Conservation (phyloP, 2,888 invertebrate genomes). For the Eupithecia pulchellata region DNA sequence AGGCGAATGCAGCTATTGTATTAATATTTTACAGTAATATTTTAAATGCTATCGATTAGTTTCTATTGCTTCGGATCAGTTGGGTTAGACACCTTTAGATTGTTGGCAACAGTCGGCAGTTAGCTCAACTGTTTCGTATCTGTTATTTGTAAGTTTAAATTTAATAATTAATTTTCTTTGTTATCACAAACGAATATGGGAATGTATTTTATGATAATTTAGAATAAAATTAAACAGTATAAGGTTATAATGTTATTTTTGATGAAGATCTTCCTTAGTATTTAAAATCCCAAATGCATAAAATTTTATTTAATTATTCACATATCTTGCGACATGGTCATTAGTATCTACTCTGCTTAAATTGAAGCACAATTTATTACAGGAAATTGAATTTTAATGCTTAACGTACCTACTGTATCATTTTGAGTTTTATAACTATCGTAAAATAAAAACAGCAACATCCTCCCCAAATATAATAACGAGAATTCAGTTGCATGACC, state of each 20-base stretch:
- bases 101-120: too few species aligned
- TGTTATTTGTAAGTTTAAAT: too few species aligned
- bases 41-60: too few species aligned
- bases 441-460: background rate
- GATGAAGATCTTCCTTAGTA: background rate
- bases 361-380: background rate
- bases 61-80: too few species aligned
- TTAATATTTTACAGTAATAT: too few species aligned
- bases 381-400: conserved; percentile 7
- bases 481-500: background rate
- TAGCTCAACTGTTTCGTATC: too few species aligned
- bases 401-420: background rate
- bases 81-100: too few species aligned
- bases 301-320: background rate
- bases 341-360: background rate
- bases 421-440: background rate
- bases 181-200: too few species aligned
- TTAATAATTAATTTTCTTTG: too few species aligned
- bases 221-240: background rate
- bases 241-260: background rate
- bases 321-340: background rate
- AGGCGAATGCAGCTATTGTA: too few species aligned
- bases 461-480: background rate
- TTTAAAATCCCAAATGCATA: background rate
- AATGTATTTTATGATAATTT: too few species aligned